Evolutionary conservation across 1,140 invertebrate genomes (phyloP).

Genomic region (Conopomorpha cramerella): DNA sequence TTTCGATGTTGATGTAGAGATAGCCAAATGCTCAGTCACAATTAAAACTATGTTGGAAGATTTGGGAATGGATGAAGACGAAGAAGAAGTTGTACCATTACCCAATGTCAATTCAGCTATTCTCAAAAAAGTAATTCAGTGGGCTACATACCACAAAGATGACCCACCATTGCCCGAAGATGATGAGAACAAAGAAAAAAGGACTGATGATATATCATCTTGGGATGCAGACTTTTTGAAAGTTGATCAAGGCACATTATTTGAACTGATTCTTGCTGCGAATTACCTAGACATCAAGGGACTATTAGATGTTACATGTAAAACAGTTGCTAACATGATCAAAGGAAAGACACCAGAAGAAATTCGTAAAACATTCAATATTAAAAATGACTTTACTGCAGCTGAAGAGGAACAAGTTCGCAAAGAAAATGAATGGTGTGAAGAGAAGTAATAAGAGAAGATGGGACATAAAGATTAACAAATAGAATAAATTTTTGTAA

Average conservation of each 20-base stretch:
- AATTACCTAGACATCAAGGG: slow-evolving; percentile 99
- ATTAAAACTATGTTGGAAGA: slow-evolving; percentile 99
- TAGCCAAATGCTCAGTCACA: slow-evolving; percentile 97
- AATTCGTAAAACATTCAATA: slow-evolving; percentile 98
- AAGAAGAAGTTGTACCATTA: slow-evolving; percentile 94
- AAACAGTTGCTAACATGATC: slow-evolving; percentile 99
- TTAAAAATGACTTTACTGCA: slow-evolving; percentile 98
- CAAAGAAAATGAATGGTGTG: slow-evolving; percentile 99
- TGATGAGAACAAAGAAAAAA: slow-evolving; percentile 97
- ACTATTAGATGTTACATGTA: slow-evolving; percentile 96
- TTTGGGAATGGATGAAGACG: slow-evolving; percentile 92
- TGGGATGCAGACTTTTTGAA: slow-evolving; percentile 99
- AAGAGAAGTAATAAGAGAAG: slow-evolving; percentile 93
- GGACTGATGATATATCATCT: slow-evolving; percentile 97
- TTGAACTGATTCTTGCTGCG: slow-evolving; percentile 94
- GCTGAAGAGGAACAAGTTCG: slow-evolving; percentile 94
- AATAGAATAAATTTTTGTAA: too few relatives aligned
- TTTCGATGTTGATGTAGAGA: slow-evolving; percentile 97
- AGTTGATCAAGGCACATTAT: slow-evolving; percentile 96
- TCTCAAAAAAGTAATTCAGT: slow-evolving; percentile 94
- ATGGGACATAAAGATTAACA: too few relatives aligned
- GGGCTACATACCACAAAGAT: slow-evolving; percentile 94
- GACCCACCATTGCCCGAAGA: slow-evolving; percentile 96
- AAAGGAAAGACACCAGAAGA: slow-evolving; percentile 98
- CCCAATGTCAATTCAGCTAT: slow-evolving; percentile 99